phyloP scores from a whole-genome alignment of 2,797 vertebrate species.

The Acrossocheilus fasciatus region DNA sequence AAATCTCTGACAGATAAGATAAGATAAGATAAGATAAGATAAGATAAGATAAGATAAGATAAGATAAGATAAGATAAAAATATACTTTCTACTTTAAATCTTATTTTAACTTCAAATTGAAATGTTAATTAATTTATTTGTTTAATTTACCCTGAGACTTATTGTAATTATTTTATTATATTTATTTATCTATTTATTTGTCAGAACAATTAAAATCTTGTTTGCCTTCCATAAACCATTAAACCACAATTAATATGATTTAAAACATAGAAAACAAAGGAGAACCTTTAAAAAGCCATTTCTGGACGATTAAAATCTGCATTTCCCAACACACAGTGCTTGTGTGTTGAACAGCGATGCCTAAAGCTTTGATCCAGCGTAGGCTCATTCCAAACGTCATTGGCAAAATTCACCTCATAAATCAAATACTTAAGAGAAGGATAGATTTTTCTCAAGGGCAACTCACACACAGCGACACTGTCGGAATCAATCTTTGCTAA shows the following conservation, averaged over 20 bases:
- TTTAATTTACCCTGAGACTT: not conserved
- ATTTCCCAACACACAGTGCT: not conserved
- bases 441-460: slow-evolving; percentile 51
- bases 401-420: slow-evolving; percentile 54
- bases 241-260: not conserved
- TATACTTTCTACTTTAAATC: not conserved
- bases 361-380: not conserved
- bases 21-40: too few species aligned
- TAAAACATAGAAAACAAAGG: not conserved
- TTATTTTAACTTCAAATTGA: not conserved
- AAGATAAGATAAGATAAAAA: too few species aligned
- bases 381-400: slow-evolving; percentile 34
- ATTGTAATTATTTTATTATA: not conserved
- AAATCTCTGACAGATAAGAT: not conserved
- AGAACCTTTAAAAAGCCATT: not conserved
- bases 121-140: too few species aligned
- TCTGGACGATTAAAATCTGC: not conserved
- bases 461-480: slow-evolving; percentile 36
- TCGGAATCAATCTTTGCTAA: slow-evolving; percentile 40
- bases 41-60: too few species aligned
- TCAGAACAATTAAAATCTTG: not conserved
- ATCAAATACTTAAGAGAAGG: slow-evolving; percentile 56
- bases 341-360: not conserved
- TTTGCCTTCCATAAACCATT: not conserved
- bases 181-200: not conserved